Percentiles rank a stretch among this genome's conserved stretches.
phyloP scores from a whole-genome alignment of 2,888 invertebrate genomes.

The Argyra leucocephala region DNA sequence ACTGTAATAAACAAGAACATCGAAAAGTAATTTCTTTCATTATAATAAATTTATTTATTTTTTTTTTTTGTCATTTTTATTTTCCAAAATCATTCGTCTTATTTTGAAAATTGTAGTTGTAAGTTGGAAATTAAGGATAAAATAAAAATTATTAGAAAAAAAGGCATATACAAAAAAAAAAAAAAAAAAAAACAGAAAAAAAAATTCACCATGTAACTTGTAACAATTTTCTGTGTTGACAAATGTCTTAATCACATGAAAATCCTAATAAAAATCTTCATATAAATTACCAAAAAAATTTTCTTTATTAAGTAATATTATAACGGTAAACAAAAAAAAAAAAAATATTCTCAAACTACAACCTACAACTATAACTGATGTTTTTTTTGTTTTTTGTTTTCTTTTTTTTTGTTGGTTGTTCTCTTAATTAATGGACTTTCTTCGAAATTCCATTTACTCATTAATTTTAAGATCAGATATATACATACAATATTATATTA shows the following conservation, averaged over 20 bases:
- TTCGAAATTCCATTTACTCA: neutral
- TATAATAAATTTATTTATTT: neutral
- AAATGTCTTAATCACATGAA: conserved; percentile 6
- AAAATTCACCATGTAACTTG: neutral
- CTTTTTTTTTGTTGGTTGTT: too few relatives aligned
- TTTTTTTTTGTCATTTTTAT: neutral
- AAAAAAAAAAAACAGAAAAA: neutral
- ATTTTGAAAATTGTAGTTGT: neutral
- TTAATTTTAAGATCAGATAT: neutral
- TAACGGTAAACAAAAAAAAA: neutral
- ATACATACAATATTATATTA: too few relatives aligned
- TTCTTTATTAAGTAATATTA: neutral
- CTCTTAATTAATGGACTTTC: neutral
- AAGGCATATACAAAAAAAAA: too few relatives aligned
- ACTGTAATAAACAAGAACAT: conserved; percentile 1
- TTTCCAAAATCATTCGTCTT: conserved; percentile 2
- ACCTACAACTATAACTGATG: neutral
- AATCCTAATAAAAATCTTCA: conserved; percentile 3
- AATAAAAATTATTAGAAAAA: neutral
- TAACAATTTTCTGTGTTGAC: neutral
- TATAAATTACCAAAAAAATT: neutral
- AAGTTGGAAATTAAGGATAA: neutral
- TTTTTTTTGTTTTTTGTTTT: neutral
- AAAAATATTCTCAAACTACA: neutral
- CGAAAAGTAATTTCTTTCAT: conserved; percentile 3